Evolutionary conservation across 2,888 invertebrate species (phyloP).

Genomic region (Scaptomyza cyrtandrae): DNA sequence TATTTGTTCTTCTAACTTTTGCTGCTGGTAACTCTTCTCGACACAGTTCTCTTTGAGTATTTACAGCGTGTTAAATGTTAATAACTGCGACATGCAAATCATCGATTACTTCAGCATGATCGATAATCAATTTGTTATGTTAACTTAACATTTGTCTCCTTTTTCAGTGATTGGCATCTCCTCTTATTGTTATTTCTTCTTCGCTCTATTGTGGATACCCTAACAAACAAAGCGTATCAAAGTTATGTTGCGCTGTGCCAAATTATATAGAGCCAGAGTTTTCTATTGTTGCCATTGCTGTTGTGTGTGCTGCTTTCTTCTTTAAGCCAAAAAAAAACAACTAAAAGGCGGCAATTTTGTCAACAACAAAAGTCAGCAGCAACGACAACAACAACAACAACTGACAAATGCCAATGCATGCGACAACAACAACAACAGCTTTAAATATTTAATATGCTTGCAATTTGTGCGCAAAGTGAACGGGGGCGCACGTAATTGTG

Average conservation of each 20-base stretch:
- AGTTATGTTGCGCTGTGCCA: constrained; percentile 24
- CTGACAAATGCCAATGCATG: constrained; percentile 33
- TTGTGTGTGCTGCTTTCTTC: constrained; percentile 37
- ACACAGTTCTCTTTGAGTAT: not conserved
- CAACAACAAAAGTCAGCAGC: constrained; percentile 30
- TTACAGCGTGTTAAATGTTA: not conserved
- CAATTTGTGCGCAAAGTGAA: constrained; percentile 15
- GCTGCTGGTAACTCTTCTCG: not conserved
- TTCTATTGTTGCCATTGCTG: constrained; percentile 10
- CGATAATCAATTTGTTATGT: not conserved
- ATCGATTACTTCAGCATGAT: not conserved
- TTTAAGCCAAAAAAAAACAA: constrained; percentile 48
- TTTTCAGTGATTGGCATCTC: too few relatives aligned
- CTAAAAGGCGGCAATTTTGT: constrained; percentile 51
- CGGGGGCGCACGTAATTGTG: constrained; percentile 5
- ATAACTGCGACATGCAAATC: not conserved
- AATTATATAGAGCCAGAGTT: constrained; percentile 44
- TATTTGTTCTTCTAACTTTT: not conserved
- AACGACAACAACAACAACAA: constrained; percentile 6
- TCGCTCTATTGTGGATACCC: not conserved
- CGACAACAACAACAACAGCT: constrained; percentile 7
- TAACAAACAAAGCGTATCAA: constrained; percentile 9
- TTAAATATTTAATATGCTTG: constrained; percentile 31
- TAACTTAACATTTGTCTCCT: not conserved
- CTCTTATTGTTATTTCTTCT: not conserved